A percentile compares a stretch with the other conserved stretches of the same genome.
phyloP scores from a whole-genome alignment of 1,140 invertebrate species.

The Cylas formicarius region DNA sequence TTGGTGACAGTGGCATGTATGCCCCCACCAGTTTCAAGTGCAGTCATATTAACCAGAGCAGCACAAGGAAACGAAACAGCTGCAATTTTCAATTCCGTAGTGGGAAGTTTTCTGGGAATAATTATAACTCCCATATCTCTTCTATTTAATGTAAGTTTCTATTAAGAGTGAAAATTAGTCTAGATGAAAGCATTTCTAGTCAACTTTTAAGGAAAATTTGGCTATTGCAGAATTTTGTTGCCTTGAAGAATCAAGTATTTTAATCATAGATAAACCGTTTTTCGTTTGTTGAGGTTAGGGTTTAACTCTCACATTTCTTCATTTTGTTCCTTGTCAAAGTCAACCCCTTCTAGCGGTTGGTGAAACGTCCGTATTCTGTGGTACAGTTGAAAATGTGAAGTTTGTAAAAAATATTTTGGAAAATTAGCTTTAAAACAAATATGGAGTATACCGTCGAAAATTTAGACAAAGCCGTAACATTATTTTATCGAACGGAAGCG shows the following conservation, averaged over 20 bases:
- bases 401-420: too few relatives aligned
- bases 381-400: too few relatives aligned
- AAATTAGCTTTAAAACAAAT: too few relatives aligned
- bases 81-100: slow-evolving; percentile 52
- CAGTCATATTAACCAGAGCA: slow-evolving; percentile 51
- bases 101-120: slow-evolving; percentile 52
- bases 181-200: neutral
- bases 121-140: slow-evolving; percentile 44
- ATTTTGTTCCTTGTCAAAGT: too few relatives aligned
- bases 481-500: slow-evolving; percentile 48
- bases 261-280: too few relatives aligned
- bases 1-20: slow-evolving; percentile 51
- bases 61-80: slow-evolving; percentile 53
- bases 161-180: neutral
- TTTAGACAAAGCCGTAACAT: slow-evolving; percentile 47
- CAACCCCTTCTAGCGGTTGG: too few relatives aligned
- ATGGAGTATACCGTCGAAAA: slow-evolving; percentile 40
- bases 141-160: slow-evolving; percentile 42
- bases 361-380: too few relatives aligned
- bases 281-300: too few relatives aligned
- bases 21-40: slow-evolving; percentile 54
- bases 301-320: too few relatives aligned
- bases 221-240: neutral
- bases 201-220: neutral
- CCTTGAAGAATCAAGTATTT: too few relatives aligned